Conservation (phyloP, 2,113 vertebrate species). For the Plotosus lineatus region DNA sequence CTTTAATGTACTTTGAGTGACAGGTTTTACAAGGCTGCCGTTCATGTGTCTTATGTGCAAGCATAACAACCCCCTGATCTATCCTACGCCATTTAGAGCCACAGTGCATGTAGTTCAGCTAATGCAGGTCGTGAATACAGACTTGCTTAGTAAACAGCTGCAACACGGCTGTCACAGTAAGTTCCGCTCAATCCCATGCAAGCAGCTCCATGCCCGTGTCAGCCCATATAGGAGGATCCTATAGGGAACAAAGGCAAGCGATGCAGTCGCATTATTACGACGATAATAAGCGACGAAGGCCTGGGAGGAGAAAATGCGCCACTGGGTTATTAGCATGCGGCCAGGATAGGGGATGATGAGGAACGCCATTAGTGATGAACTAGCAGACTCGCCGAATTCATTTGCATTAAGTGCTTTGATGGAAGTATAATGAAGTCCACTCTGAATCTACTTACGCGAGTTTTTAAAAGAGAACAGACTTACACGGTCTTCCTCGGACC, state of each 20-base stretch:
- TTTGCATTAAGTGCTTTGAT: slow-evolving; percentile 69
- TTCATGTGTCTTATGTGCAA: neutral
- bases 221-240: slow-evolving; percentile 39
- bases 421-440: slow-evolving; percentile 63
- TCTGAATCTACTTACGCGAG: slow-evolving; percentile 59
- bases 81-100: no score
- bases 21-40: neutral
- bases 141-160: neutral
- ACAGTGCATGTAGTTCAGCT: neutral
- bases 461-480: slow-evolving; percentile 31
- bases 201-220: slow-evolving; percentile 41
- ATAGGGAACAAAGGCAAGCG: slow-evolving; percentile 64
- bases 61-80: neutral
- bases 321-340: slow-evolving; percentile 65
- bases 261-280: slow-evolving; percentile 64
- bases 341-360: slow-evolving; percentile 64
- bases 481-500: neutral
- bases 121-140: neutral
- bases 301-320: slow-evolving; percentile 53
- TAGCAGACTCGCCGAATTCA: slow-evolving; percentile 63
- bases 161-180: neutral
- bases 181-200: neutral
- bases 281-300: slow-evolving; percentile 49
- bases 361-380: slow-evolving; percentile 71
- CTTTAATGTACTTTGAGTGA: neutral